Evolutionary conservation across 2,113 vertebrate species (phyloP), one percentile per base, ranked within the genome.

Genomic region (Mastomys coucha): DNA sequence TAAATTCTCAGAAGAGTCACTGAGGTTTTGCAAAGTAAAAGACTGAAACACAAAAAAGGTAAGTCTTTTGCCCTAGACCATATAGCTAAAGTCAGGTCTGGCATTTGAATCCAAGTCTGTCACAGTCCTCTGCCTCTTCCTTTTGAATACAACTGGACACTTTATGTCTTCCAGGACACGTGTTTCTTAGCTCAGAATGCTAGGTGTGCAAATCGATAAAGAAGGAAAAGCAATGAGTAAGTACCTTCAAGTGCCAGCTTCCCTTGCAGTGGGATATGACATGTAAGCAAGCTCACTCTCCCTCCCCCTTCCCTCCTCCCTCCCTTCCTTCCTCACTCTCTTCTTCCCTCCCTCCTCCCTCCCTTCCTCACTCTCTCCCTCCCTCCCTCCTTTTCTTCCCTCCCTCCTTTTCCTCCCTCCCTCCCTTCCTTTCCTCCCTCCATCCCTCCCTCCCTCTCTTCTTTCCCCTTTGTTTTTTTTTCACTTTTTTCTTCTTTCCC

Each of bases 11-110:
- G 4, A 91, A 72, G 65, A 95, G 65, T 65, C 36, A 16, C 36
- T 39, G 45, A 63, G 56, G 2, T 24, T 87, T 96, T 80, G 8
- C 58, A 92, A 90, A 96, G 72, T 89, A 88, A 81, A 92, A 94
- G n/a, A 5, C 6, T 89, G 49, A 89, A 87, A 78, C 24, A 88
- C 16, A 65, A 19, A 89, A 91, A 78, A 42, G 20, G 78, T 56
- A 87, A 39, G 45, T 39, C 13, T 73, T 45, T 87, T 88, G 42
- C 49, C 33, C 65, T 88, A 77, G 78, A 73, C 51, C 60, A 91
- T 67, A 88, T 7, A 90, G 28, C 24, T 51, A 67, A 75, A n/a
- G 67, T 39, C 11, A 96, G 70, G 10, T 3, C 33, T n/a, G 33
- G 51, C 22, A 20, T 90, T 88, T 92, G 76, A 93, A 93, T 69